phyloP scores from a whole-genome alignment of 2,888 invertebrate genomes.

The Tiliacea aurago region DNA sequence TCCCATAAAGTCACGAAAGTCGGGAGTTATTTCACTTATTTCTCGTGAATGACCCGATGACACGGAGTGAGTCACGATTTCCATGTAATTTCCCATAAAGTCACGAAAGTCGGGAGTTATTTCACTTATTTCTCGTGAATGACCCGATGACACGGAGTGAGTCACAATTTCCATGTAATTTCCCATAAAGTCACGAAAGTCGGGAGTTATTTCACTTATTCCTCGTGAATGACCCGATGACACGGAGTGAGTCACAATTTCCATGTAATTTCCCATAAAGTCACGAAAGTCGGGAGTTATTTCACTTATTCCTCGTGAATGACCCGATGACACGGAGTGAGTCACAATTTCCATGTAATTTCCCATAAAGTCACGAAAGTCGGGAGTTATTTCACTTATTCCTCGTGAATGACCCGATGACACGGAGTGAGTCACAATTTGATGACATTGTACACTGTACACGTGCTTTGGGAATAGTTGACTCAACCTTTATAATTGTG shows the following conservation, averaged over 20 bases:
- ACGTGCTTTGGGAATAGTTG: constrained; percentile 8
- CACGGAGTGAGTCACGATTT: constrained; percentile 21
- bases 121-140: constrained; percentile 15
- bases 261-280: constrained; percentile 13
- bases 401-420: constrained; percentile 7
- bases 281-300: constrained; percentile 17
- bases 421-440: constrained; percentile 30
- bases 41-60: constrained; percentile 7
- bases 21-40: constrained; percentile 12
- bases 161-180: neutral
- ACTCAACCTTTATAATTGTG: neutral
- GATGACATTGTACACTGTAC: constrained; percentile 18
- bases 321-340: constrained; percentile 17
- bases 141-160: constrained; percentile 17
- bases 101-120: constrained; percentile 17
- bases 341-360: neutral
- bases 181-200: constrained; percentile 24
- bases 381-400: constrained; percentile 13
- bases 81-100: constrained; percentile 13
- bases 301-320: constrained; percentile 14
- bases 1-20: constrained; percentile 24
- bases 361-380: constrained; percentile 23
- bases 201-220: constrained; percentile 12
- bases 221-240: constrained; percentile 6
- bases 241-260: constrained; percentile 21